Base-by-base conservation (phyloP, 2,888 invertebrate genomes). In the Melanostoma scalare region DNA sequence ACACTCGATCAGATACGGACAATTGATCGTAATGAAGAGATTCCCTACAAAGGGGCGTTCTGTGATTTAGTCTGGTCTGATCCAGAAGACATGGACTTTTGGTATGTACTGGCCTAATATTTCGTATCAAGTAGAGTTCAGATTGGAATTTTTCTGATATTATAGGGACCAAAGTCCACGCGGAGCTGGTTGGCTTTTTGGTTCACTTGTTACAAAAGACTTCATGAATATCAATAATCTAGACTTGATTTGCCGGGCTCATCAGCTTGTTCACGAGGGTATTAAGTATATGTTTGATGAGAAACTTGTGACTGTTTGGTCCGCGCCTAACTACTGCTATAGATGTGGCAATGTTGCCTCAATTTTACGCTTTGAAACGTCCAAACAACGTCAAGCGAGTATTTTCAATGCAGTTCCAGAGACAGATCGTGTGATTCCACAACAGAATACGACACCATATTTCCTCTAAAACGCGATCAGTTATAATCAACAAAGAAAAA, bases 21-120 rank as follows among this genome's bases (percentile, higher is more conserved):
- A 87, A 96, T 99, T 89, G 97, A 98, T 89, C 94, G 99, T 88
- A 98, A 98, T 92, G 97, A 97, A 91, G 99, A 99, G 93, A 98
- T 99, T 89, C 99, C 99, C 52, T 98, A 99, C 90, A 98, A 98
- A 94, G 99, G 99, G 84, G 97, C 98, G 60, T 98, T 99, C 91
- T 99, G 99, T 94, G 99, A 99, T 94, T 93, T 99, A 86, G 96
- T 99, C 65, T 99, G 99, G 99, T 99, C 99, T 3, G 99, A 99
- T 92, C 99, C 99, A 40, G 99, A 99, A 89, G 98, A 99, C 89
- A 96, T 98, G 72, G 96, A 98, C 84, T 95, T 95, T 87, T 99
- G 99, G 98, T 94, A 90, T 89, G 91, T 87, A 71, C 10, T 20
- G 20, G 20, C 20, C 20, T 20, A 20, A 72, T 20, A 30, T 65